Conservation (phyloP, 2,797 vertebrate genomes). For the Lemur catta region DNA sequence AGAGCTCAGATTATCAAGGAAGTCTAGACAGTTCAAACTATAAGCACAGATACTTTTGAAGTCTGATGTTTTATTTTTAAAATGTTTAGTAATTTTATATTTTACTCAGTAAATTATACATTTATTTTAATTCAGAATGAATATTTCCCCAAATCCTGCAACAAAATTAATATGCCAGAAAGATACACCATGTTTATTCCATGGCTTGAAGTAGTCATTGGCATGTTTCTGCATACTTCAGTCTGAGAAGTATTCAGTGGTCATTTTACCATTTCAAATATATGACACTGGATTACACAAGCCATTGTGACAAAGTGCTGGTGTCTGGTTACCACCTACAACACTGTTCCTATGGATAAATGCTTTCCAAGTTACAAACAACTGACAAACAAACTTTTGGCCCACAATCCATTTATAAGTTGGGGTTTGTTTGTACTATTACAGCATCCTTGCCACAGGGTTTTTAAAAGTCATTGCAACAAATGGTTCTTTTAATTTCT, state of each 20-base stretch:
- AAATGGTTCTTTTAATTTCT: constrained; percentile 30
- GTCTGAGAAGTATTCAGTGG: background rate
- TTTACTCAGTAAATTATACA: background rate
- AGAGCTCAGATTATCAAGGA: background rate
- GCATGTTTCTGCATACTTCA: background rate
- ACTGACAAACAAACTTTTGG: constrained; percentile 31
- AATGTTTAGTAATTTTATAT: background rate
- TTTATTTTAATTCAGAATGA: background rate
- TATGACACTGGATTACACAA: background rate
- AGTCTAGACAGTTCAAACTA: background rate
- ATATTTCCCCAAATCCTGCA: background rate
- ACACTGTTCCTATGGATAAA: background rate
- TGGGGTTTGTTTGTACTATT: constrained; percentile 30
- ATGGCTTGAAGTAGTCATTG: background rate
- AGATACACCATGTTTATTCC: background rate
- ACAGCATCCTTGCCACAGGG: background rate
- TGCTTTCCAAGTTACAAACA: constrained; percentile 11
- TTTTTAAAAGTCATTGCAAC: constrained; percentile 7
- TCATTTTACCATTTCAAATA: background rate
- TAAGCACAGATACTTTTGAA: background rate
- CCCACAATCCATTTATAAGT: background rate
- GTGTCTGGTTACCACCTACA: background rate
- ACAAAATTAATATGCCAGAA: background rate
- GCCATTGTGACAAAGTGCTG: background rate
- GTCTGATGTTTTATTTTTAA: background rate